A percentile compares a stretch with the other conserved stretches of the same genome.
phyloP scores from a whole-genome alignment of 2,113 vertebrate species.

The Halichoeres trimaculatus region DNA sequence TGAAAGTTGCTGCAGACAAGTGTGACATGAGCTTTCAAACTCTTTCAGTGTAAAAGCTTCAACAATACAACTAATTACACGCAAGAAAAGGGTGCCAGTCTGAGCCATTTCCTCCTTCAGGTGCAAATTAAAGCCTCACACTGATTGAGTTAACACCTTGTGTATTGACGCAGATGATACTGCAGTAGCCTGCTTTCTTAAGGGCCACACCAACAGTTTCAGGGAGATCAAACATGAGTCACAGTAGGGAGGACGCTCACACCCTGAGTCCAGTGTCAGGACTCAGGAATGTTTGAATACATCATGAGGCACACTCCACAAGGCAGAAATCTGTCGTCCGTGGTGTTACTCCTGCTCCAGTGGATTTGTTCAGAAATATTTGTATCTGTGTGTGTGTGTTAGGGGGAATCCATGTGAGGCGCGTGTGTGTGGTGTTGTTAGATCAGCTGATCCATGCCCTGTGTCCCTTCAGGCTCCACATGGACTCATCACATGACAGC shows the following conservation, averaged over 20 bases:
- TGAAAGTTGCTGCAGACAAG: constrained; percentile 29
- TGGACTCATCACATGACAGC: constrained; percentile 74
- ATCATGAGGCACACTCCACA: constrained; percentile 38
- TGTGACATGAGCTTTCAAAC: constrained; percentile 47
- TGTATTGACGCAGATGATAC: neutral
- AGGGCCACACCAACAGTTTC: constrained; percentile 12
- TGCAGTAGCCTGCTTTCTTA: neutral
- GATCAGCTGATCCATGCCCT: constrained; percentile 58
- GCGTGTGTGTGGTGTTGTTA: constrained; percentile 24
- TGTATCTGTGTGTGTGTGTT: constrained; percentile 8
- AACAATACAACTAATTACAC: constrained; percentile 46
- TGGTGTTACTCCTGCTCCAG: constrained; percentile 28
- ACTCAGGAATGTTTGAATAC: constrained; percentile 53
- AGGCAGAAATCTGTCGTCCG: constrained; percentile 25
- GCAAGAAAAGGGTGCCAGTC: constrained; percentile 12
- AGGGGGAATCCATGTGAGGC: constrained; percentile 38
- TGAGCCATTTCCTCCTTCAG: constrained; percentile 32
- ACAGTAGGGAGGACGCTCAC: constrained; percentile 52
- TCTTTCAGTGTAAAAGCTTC: constrained; percentile 14
- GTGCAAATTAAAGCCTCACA: constrained; percentile 65
- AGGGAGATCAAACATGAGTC: constrained; percentile 45
- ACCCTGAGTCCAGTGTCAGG: constrained; percentile 49
- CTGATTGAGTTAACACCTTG: constrained; percentile 51
- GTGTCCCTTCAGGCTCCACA: constrained; percentile 58
- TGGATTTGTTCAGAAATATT: constrained; percentile 19